phyloP scores from a whole-genome alignment of 2,888 invertebrate species.

The Mythimna albipuncta region DNA sequence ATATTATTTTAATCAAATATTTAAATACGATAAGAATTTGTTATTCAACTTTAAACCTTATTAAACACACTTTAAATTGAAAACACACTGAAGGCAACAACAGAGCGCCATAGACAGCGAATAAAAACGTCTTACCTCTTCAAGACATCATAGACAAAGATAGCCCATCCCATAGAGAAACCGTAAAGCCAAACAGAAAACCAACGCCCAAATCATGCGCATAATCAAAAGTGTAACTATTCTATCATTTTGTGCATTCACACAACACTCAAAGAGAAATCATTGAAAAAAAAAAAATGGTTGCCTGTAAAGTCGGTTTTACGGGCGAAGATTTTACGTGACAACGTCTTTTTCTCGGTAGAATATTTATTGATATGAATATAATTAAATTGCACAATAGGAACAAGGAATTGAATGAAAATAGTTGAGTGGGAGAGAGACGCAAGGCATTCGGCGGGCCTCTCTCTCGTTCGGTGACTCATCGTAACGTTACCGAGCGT shows the following conservation, averaged over 20 bases:
- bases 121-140: conserved; percentile 53
- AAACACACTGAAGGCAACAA: conserved; percentile 62
- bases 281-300: conserved; percentile 32
- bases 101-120: conserved; percentile 61
- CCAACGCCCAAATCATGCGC: conserved; percentile 65
- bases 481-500: too few relatives aligned
- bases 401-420: too few relatives aligned
- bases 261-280: conserved; percentile 56
- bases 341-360: too few relatives aligned
- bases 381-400: too few relatives aligned
- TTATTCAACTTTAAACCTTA: conserved; percentile 39
- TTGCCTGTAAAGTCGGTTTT: too few relatives aligned
- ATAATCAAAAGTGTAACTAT: conserved; percentile 61
- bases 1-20: too few relatives aligned
- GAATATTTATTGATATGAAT: too few relatives aligned
- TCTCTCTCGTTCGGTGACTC: too few relatives aligned
- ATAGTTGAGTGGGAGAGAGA: too few relatives aligned
- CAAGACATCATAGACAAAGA: conserved; percentile 38
- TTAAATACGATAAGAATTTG: background rate
- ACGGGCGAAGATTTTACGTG: too few relatives aligned
- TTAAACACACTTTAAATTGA: background rate
- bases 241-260: conserved; percentile 63
- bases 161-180: conserved; percentile 44
- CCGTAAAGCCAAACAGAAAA: conserved; percentile 61
- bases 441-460: too few relatives aligned